Evolutionary conservation across 2,888 invertebrate genomes (phyloP).

Genomic region (Erynnis tages): DNA sequence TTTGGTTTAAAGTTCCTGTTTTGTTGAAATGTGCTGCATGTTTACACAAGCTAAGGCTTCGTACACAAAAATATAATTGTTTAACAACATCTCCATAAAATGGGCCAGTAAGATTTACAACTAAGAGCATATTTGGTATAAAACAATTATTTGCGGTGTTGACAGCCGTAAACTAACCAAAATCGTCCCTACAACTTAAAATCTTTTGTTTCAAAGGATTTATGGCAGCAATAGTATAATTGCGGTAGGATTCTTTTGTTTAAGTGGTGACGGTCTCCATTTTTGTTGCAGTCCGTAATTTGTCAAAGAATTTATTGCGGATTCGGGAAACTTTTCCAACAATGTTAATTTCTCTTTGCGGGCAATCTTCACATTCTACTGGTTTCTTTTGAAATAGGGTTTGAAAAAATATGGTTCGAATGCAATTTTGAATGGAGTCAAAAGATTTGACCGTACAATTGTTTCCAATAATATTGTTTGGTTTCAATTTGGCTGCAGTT

Average conservation of each 20-base stretch:
- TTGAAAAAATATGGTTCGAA: conserved; percentile 15
- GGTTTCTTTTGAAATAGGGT: conserved; percentile 32
- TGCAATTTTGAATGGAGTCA: conserved; percentile 44
- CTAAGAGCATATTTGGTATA: conserved; percentile 38
- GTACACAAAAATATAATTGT: neutral
- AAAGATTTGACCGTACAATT: conserved; percentile 59
- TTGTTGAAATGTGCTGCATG: neutral
- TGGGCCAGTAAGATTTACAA: conserved; percentile 46
- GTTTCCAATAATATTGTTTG: conserved; percentile 54
- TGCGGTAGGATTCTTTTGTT: conserved; percentile 65
- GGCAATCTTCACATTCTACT: conserved; percentile 17
- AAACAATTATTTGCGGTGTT: conserved; percentile 61
- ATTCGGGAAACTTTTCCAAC: conserved; percentile 49
- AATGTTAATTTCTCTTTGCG: conserved; percentile 50
- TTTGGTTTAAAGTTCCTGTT: neutral
- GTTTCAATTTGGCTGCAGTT: conserved; percentile 54
- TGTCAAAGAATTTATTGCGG: conserved; percentile 50
- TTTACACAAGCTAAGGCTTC: neutral
- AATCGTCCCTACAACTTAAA: conserved; percentile 43
- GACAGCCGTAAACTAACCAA: conserved; percentile 59
- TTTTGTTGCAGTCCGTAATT: conserved; percentile 58
- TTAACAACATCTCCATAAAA: conserved; percentile 3
- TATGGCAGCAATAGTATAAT: conserved; percentile 66
- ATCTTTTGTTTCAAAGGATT: conserved; percentile 59
- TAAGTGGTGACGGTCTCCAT: conserved; percentile 45